phyloP scores from a whole-genome alignment of 2,888 invertebrate species.

The Cabera pusaria region DNA sequence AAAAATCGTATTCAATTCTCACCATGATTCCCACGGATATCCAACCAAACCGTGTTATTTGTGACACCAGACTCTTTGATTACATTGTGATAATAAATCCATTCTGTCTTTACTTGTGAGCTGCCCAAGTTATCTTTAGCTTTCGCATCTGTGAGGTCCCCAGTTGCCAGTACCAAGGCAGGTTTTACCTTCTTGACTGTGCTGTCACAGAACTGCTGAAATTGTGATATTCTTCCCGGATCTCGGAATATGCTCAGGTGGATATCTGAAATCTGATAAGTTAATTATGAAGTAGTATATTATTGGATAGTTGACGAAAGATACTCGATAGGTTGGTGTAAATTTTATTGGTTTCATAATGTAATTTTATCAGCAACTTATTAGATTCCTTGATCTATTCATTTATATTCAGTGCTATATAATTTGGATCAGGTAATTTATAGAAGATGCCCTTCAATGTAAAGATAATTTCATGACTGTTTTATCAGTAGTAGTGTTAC shows the following conservation, averaged over 20 bases:
- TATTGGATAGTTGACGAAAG: too few relatives aligned
- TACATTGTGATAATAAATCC: constrained; percentile 89
- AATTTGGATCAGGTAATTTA: too few relatives aligned
- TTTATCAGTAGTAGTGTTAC: too few relatives aligned
- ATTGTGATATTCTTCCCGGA: constrained; percentile 87
- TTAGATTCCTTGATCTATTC: too few relatives aligned
- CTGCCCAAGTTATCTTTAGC: constrained; percentile 91
- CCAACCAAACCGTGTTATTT: constrained; percentile 91
- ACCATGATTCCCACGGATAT: constrained; percentile 97
- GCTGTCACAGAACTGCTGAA: constrained; percentile 90
- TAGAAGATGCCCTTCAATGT: too few relatives aligned
- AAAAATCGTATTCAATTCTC: too few relatives aligned
- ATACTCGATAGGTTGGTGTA: too few relatives aligned
- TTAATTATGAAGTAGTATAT: constrained; percentile 1
- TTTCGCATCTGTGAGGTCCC: constrained; percentile 95
- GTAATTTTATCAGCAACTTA: too few relatives aligned
- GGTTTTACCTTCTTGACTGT: constrained; percentile 90
- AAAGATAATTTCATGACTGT: too few relatives aligned
- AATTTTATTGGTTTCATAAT: too few relatives aligned
- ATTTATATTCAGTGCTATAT: too few relatives aligned
- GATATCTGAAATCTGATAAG: constrained; percentile 90
- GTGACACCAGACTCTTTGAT: constrained; percentile 86
- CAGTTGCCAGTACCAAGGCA: constrained; percentile 90
- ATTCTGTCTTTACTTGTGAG: constrained; percentile 91
- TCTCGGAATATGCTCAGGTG: constrained; percentile 94